phyloP scores from a whole-genome alignment of 2,888 invertebrate species.

The Pristionchus fissidentatus region DNA sequence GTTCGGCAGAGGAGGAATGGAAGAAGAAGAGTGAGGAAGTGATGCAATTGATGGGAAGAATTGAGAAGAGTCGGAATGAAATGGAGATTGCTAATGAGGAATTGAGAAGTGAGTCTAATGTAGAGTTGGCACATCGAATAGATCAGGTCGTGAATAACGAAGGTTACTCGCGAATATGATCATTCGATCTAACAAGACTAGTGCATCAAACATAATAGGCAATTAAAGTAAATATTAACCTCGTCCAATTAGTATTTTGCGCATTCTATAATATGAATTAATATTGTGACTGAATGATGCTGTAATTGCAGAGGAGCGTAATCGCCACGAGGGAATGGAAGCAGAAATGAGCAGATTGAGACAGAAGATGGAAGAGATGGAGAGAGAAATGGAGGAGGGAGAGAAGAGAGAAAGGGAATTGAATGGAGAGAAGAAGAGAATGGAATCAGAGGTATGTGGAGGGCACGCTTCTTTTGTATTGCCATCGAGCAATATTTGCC shows the following conservation, averaged over 20 bases:
- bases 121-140: neutral
- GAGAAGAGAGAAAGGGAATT: neutral
- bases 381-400: neutral
- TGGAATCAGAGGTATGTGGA: constrained; percentile 27
- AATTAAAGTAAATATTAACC: no score
- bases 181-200: no score
- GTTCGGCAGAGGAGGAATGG: constrained; percentile 50
- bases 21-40: constrained; percentile 52
- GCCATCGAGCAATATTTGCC: neutral
- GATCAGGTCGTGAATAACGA: neutral
- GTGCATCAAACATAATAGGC: no score
- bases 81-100: neutral
- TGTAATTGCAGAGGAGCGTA: neutral
- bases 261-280: no score
- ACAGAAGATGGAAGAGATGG: neutral
- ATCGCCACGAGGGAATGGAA: neutral
- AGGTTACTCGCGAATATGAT: no score
- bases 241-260: no score
- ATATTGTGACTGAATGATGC: no score
- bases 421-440: constrained; percentile 15
- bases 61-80: constrained; percentile 40
- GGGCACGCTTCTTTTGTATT: neutral
- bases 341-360: neutral
- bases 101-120: neutral
- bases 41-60: constrained; percentile 44